phyloP scores from a whole-genome alignment of 2,113 vertebrate genomes.

The Thamnophis sirtalis region DNA sequence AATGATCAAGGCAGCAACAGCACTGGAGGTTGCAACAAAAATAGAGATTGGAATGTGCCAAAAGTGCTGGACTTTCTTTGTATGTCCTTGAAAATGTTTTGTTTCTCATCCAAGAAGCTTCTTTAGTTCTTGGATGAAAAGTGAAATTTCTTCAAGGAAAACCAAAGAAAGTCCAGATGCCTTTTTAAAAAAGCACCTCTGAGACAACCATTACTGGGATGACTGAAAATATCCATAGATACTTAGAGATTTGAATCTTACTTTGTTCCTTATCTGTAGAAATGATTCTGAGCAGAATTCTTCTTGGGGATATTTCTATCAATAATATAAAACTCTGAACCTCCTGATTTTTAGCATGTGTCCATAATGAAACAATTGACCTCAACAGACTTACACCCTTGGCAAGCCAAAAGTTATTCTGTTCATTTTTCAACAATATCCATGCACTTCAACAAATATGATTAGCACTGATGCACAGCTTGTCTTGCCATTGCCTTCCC shows the following conservation, averaged over 20 bases:
- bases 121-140: neutral
- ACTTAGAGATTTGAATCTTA: neutral
- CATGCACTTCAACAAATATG: slow-evolving; percentile 30
- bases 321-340: neutral
- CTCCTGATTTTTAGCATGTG: neutral
- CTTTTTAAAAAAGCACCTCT: neutral
- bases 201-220: neutral
- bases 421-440: slow-evolving; percentile 5
- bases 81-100: neutral
- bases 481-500: neutral
- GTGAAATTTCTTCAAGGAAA: neutral
- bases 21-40: neutral
- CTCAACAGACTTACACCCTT: neutral
- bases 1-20: neutral
- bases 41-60: neutral
- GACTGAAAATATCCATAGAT: neutral
- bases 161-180: neutral
- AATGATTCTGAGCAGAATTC: neutral
- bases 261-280: neutral
- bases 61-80: neutral
- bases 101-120: neutral
- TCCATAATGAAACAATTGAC: neutral
- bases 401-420: neutral
- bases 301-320: neutral
- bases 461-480: neutral